Conservation (phyloP, 2,113 vertebrate species). For the Dicrurus megarhynchus region DNA sequence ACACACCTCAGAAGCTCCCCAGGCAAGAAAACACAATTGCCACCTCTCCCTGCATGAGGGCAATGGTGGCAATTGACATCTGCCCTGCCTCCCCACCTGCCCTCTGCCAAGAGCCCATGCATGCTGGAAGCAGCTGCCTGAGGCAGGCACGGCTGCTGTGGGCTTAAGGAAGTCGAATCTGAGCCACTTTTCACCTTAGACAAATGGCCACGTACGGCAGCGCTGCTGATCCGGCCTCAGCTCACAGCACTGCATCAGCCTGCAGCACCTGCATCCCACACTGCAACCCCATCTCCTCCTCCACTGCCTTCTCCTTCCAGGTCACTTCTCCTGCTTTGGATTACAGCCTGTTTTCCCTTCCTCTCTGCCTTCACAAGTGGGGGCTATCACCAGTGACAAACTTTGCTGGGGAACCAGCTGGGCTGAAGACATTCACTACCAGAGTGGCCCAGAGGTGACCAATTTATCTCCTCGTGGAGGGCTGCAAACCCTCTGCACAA, state of each 20-base stretch:
- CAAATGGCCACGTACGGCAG: background rate
- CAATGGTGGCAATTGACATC: fast-evolving
- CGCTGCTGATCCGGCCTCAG: fast-evolving
- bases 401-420: no score
- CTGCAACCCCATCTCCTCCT: background rate
- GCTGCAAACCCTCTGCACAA: background rate
- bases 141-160: background rate
- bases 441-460: no score
- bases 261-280: fast-evolving
- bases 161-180: background rate
- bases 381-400: background rate
- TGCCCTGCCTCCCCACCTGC: background rate
- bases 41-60: fast-evolving
- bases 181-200: background rate
- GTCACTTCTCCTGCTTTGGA: background rate
- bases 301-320: background rate
- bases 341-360: background rate
- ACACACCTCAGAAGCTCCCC: background rate
- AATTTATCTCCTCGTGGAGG: fast-evolving
- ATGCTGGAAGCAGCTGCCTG: background rate
- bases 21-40: background rate
- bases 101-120: fast-evolving
- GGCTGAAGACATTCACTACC: background rate
- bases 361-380: background rate
- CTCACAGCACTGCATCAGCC: background rate